A percentile compares a stretch with the other conserved stretches of the same genome.
Evolutionary conservation across 2,113 vertebrate genomes (phyloP).

Genomic region (Peromyscus leucopus): DNA sequence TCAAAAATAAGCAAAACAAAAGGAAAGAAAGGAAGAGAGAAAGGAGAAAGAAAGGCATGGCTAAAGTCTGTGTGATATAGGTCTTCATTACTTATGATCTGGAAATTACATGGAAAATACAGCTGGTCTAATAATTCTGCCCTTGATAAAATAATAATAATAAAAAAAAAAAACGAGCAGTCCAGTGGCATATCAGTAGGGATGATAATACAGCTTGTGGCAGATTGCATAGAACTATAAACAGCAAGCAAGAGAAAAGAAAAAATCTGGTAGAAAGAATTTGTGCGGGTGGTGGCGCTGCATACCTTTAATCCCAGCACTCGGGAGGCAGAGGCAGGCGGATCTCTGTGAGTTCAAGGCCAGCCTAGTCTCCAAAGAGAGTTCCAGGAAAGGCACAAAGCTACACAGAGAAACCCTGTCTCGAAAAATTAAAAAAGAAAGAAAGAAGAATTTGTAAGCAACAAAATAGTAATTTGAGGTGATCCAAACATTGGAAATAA

Average conservation of each 20-base stretch:
- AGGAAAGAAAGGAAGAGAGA: not conserved
- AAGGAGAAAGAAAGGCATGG: not conserved
- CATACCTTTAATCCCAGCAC: no score
- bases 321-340: no score
- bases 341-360: no score
- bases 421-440: no score
- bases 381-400: no score
- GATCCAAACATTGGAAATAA: not conserved
- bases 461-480: not conserved
- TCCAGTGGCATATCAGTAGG: not conserved
- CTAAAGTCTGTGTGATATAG: not conserved
- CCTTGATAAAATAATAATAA: not conserved
- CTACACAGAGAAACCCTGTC: no score
- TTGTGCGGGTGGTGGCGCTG: not conserved
- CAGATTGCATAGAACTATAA: not conserved
- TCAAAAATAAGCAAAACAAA: not conserved
- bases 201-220: not conserved
- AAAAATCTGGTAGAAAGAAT: not conserved
- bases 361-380: no score
- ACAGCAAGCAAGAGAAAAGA: not conserved
- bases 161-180: not conserved
- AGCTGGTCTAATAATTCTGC: not conserved
- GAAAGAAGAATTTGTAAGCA: not conserved
- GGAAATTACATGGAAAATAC: not conserved
- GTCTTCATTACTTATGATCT: not conserved